Evolutionary conservation across 2,113 vertebrate species (phyloP), one percentile per base, ranked within the genome.

Genomic region (Daphoenositta chrysoptera): DNA sequence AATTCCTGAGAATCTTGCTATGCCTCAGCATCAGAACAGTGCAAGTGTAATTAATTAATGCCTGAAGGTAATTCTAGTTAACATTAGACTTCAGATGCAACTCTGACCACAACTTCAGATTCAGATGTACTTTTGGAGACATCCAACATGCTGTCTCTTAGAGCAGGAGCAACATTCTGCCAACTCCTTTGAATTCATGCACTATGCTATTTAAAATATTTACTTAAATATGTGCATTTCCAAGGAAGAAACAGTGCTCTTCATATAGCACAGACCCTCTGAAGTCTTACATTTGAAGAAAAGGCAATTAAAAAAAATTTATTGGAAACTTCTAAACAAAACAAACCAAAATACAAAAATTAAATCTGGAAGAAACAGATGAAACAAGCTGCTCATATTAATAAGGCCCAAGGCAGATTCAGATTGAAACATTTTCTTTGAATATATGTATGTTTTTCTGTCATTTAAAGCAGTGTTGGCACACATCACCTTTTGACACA

Each of bases 401-500:
- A 81, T 83, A 91, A 92, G 73, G 78, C 66, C 84, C 53, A 93
- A 92, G 68, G 77, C 63, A 94, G 60, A 83, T 63, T 92, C 66
- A 81, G 73, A 86, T 9, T 68, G 58, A 95, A 96, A 91, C 1
- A 3, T 91, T 85, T 95, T 64, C 89, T 91, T 89, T 78, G 57
- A 96, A 83, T 42, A 24, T 47, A 77, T 87, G 39, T 39, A 37
- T 40, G 69, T n/a, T 76, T 76, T 87, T 83, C 94, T 20, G 6
- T 79, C 69, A 91, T 83, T 95, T 83, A 89, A 97, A 96, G 89
- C 64, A 96, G 76, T 4, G 35, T 78, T 95, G 93, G 97, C 94
- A 97, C 63, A 95, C 77, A 96, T 89, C 75, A 95, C 81, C 61
- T 96, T 71, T 97, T 33, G 53, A 97, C 92, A 97, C 95, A 97